Percentiles rank a stretch among this genome's conserved stretches.
Evolutionary conservation across 2,113 vertebrate species (phyloP).

Genomic region (Ramphastos sulfuratus): DNA sequence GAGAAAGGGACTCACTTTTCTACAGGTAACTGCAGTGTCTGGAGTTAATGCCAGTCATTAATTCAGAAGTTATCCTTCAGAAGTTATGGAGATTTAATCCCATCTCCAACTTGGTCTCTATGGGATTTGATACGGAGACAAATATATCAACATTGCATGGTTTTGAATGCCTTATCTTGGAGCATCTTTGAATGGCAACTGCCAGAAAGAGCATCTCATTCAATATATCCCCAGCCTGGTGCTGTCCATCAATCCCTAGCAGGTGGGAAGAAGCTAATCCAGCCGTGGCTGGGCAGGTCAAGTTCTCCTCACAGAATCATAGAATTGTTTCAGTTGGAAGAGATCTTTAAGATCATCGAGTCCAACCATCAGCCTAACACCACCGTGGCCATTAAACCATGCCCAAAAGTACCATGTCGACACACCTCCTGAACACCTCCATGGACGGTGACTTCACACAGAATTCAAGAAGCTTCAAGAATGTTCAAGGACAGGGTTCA

Average conservation of each 20-base stretch:
- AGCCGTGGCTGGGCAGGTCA: accelerated
- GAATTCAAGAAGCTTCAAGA: too few relatives aligned
- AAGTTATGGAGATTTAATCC: not conserved
- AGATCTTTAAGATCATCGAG: too few relatives aligned
- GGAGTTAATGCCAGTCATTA: slow-evolving; percentile 3
- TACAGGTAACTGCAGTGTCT: not conserved
- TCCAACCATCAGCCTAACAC: too few relatives aligned
- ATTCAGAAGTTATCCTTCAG: not conserved
- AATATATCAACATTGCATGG: accelerated
- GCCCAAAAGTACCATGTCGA: too few relatives aligned
- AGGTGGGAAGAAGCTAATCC: not conserved
- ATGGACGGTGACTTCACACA: too few relatives aligned
- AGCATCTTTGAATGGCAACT: not conserved
- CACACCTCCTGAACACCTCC: too few relatives aligned
- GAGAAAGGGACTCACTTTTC: not conserved
- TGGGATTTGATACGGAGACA: not conserved
- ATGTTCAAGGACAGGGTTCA: too few relatives aligned
- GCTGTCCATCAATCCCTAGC: not conserved
- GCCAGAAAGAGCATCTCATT: not conserved
- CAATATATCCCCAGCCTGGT: accelerated
- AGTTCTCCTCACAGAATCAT: too few relatives aligned
- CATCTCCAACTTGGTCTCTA: not conserved
- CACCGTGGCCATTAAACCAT: too few relatives aligned
- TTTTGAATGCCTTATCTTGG: not conserved
- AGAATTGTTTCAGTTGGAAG: too few relatives aligned